These are phyloP conservation scores for Pantelozetes paolii DNA, from an alignment of 2,888 invertebrate species.

Conservation along the genomic window DNA sequence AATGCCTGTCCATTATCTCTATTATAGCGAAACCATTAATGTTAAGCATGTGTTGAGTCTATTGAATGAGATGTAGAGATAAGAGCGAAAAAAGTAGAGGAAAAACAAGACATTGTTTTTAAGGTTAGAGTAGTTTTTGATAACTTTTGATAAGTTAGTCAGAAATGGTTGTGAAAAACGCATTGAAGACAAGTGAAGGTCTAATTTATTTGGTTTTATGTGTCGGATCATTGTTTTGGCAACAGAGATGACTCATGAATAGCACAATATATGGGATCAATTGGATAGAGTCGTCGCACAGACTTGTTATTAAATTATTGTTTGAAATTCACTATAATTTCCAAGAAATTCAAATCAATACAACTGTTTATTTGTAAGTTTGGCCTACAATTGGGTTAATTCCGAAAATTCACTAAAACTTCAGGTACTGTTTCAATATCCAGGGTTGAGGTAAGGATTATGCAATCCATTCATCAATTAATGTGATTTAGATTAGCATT, in stretches of 20 bases:
- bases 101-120: background rate
- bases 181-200: background rate
- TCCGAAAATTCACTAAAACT: background rate
- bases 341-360: constrained; percentile 1
- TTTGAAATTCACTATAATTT: background rate
- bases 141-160: constrained; percentile 1
- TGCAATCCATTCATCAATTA: background rate
- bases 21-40: background rate
- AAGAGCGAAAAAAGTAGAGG: background rate
- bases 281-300: background rate
- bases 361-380: constrained; percentile 12
- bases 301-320: background rate
- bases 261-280: background rate
- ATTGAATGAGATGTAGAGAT: background rate
- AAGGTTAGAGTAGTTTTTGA: background rate
- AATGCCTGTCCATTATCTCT: background rate
- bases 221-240: background rate
- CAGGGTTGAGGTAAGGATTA: constrained; percentile 9
- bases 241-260: constrained; percentile 17
- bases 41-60: background rate
- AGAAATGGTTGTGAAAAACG: background rate
- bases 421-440: background rate
- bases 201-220: background rate
- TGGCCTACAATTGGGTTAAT: background rate
- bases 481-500: background rate